Base-by-base conservation (phyloP, 2,888 invertebrate genomes). In the Platycnemis pennipes region DNA sequence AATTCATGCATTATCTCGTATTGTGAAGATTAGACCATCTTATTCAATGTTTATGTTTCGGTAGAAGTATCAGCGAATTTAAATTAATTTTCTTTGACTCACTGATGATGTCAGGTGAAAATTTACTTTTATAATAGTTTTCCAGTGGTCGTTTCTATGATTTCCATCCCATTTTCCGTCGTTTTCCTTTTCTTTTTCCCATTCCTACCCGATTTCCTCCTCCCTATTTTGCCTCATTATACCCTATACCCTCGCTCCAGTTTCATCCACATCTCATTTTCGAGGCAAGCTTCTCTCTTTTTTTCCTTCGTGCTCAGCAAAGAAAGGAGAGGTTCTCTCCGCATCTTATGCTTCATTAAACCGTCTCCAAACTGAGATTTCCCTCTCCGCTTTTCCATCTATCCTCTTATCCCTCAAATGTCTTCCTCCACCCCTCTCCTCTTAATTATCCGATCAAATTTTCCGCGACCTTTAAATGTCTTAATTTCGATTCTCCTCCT, bases 381-480 rank as follows among this genome's bases (percentile, higher is more conserved):
- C 63, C 77, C 77, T 77, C 77, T 26, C 37, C 11, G 37, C 77
- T 16, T 77, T 37, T 37, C 77, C 16, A 77, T 77, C 63, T 26
- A 26, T 63, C 77, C 77, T 77, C 77, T 77, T 77, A 77, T 77
- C 77, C 77, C 77, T 77, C 77, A 77, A 77, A 77, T 16, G 77
- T 5, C 77, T 37, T 77, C 77, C 77, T 2, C 37, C 11, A 26
- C 13, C 77, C 77, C 31, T 26, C 31, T 37, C 37, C 37, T 77
- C 77, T 31, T 77, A 77, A 77, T 77, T 91, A 63, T 91, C 91
- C 44, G 91, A 91, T 91, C 91, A 53, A 91, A 91, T 91, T 91
- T 63, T 91, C 44, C 63, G 26, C 91, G 44, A n/a, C 91, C 89
- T 89, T 56, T 89, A 42, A 11, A 53, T 37, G 42, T 26, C 56